Percentiles rank a stretch among this genome's conserved stretches.
phyloP scores from a whole-genome alignment of 1,140 invertebrate genomes.

The Dinoponera quadriceps region DNA sequence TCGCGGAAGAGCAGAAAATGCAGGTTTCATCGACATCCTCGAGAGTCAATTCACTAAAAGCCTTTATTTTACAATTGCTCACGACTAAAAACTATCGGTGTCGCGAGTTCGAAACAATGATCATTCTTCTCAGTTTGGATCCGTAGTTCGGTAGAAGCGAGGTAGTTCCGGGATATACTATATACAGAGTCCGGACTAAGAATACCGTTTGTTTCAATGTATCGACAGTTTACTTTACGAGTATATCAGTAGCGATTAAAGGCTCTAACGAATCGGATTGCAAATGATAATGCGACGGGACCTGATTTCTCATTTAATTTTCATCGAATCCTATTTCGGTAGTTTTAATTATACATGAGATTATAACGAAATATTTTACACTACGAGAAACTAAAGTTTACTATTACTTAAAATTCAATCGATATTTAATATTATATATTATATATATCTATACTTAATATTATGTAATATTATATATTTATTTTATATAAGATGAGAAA shows the following conservation, averaged over 20 bases:
- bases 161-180: neutral
- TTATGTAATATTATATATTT: neutral
- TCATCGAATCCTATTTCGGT: neutral
- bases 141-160: neutral
- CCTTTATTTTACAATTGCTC: neutral
- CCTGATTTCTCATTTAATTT: neutral
- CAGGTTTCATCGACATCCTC: neutral
- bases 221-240: neutral
- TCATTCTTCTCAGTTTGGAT: slow-evolving; percentile 13
- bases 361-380: neutral
- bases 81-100: neutral
- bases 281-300: neutral
- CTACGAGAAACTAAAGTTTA: neutral
- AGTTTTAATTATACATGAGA: neutral
- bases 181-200: neutral
- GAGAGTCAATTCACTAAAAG: slow-evolving; percentile 11
- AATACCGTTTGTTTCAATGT: slow-evolving; percentile 17
- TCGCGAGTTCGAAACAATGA: slow-evolving; percentile 25
- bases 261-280: neutral
- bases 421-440: neutral
- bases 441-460: neutral
- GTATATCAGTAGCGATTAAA: slow-evolving; percentile 4
- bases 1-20: neutral
- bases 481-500: no score
- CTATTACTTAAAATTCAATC: neutral